Evolutionary conservation across 2,888 invertebrate genomes (phyloP), one percentile per base, ranked within the genome.

Genomic region (Caenorhabditis zanzibari): DNA sequence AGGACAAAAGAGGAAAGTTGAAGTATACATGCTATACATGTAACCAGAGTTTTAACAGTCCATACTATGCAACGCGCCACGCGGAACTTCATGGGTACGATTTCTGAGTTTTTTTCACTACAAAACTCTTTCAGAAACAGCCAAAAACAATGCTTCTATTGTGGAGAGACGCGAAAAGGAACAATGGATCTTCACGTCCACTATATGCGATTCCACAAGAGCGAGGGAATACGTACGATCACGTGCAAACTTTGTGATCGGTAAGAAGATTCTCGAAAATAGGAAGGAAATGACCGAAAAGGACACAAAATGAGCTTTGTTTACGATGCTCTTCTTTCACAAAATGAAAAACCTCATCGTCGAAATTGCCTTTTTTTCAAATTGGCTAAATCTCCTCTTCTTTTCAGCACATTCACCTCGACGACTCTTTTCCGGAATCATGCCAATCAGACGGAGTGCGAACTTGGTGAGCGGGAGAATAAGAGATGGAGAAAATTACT

Each of bases 391-490:
- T 76, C 61, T n/a, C 35, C 66, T 56, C 74, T 38, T 28, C 26
- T 26, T 81, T 81, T 71, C 75, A 81, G 81, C 38, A 64, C 22
- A 12, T 81, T 81, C 75, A 75, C 81, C 1, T 47, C 81, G 24
- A 32, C 35, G n/a, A 14, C 32, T 26, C 52, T 75, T 14, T 71
- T 81, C 49, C 56, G 38, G 24, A 66, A 71, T 54, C 81, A 81
- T 59, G 44, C 32, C 19, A 61, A 54, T 38, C 52, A 41, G 22
- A n/a, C 10, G 6, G 63, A 49, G 35, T 61, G 68, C 52, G 28
- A 71, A 71, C 47, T 22, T 7, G 77, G 69, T 68, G 54, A 47
- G 58, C 12, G 9, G 3, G 14, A 38, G 38, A 19, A 4, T 14
- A 61, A 3, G 38, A n/a, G 32, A 16, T 1, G 10, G 5, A 24